Conservation (phyloP, 1,140 invertebrate genomes). For the Drosophila subpulchrella region DNA sequence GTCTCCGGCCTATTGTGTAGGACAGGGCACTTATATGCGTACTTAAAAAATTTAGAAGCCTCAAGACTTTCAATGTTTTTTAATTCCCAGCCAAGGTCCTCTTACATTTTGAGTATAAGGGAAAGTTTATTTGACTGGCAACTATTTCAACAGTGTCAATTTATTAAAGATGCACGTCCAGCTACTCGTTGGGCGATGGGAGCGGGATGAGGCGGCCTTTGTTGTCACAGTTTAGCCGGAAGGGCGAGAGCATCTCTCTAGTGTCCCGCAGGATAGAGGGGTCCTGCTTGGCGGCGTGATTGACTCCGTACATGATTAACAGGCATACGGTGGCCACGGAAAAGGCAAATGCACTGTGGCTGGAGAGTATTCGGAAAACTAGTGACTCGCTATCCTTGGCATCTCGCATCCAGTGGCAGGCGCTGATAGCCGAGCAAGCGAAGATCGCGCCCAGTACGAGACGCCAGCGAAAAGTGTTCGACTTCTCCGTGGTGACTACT, state of each 20-base stretch:
- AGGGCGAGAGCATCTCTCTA: background rate
- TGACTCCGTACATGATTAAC: constrained; percentile 3
- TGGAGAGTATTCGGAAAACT: background rate
- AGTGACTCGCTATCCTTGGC: background rate
- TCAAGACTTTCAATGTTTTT: no score
- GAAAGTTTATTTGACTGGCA: background rate
- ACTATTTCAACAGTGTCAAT: background rate
- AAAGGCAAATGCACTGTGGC: constrained; percentile 5
- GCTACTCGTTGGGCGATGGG: background rate
- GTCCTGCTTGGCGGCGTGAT: background rate
- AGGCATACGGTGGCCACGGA: constrained; percentile 4
- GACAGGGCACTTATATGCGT: no score
- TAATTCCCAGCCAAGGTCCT: no score
- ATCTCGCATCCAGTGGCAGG: constrained; percentile 7
- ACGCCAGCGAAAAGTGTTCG: background rate
- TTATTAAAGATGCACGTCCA: background rate
- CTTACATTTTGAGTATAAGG: no score
- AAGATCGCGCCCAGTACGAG: constrained; percentile 6
- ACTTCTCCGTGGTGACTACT: constrained; percentile 1
- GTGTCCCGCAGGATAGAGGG: background rate
- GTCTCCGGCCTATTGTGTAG: no score
- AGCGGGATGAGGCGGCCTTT: constrained; percentile 4
- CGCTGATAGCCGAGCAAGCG: constrained; percentile 10
- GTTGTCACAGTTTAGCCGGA: constrained; percentile 4
- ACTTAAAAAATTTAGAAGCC: no score